Percentiles rank a stretch among this genome's conserved stretches.
These are phyloP conservation scores for Zingel zingel DNA, from an alignment of 2,113 vertebrate genomes.

Conservation along the genomic window DNA sequence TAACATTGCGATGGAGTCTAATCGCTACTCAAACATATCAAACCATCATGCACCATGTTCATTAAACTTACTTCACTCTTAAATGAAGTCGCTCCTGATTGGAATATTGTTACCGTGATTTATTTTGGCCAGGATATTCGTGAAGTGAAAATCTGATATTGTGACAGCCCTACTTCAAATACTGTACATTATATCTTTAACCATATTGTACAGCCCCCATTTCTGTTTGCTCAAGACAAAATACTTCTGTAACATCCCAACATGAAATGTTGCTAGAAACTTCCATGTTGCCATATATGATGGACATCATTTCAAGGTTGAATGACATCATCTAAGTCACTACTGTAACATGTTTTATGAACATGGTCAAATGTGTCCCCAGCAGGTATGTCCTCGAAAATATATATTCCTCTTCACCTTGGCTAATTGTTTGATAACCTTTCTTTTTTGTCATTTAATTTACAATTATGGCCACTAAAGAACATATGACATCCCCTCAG, in stretches of 20 bases:
- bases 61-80: no score
- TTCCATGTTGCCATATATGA: neutral
- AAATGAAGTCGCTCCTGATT: no score
- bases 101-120: no score
- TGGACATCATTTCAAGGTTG: neutral
- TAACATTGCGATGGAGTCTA: no score
- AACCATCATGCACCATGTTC: no score
- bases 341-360: neutral
- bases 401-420: neutral
- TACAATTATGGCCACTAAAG: neutral
- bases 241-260: neutral
- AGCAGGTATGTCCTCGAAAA: neutral
- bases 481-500: neutral
- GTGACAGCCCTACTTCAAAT: no score
- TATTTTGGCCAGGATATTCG: no score
- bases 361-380: neutral
- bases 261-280: neutral
- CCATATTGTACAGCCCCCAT: neutral
- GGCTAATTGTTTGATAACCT: neutral
- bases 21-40: no score
- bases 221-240: neutral
- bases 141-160: no score
- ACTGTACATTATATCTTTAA: no score
- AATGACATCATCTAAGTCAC: neutral
- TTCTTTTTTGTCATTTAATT: neutral